Base-by-base conservation (phyloP, 1,140 invertebrate species). In the Diorhabda elongata region DNA sequence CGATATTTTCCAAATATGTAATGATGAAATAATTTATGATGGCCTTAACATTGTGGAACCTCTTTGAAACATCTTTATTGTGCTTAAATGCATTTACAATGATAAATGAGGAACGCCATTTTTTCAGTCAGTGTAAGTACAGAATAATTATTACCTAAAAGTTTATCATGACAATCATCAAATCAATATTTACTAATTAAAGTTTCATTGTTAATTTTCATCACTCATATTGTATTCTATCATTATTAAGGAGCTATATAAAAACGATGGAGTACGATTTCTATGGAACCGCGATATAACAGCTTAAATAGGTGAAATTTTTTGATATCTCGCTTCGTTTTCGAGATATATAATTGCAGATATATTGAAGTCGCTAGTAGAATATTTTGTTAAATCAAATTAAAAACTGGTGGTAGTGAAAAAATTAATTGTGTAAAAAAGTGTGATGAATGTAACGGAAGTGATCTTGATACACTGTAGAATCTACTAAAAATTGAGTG, bases 51-150 rank as follows among this genome's bases (percentile, higher is more conserved):
- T 57, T 65, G 42, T 65, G 64, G 64, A 65, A 65, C 56, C 42
- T 65, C 2, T 65, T 65, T n/a, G 64, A 65, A 42, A 65, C 64
- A 43, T 65, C 64, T 58, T 65, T 65, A 45, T 58, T 65, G 42
- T 65, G 64, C 44, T 57, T 65, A 5, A 65, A 65, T 58, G 64
- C 64, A 41, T 65, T 65, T 43, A 65, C 64, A 4, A 65, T 65
- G 11, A 58, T 65, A 56, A 56, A 65, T 5, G 64, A 65, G n/a
- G 64, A 58, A 9, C 44, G 64, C 8, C 11, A 5, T 5, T 62
- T 62, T 8, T 44, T 44, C 41, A 41, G 58, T 42, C 42, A 65
- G 58, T 65, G 64, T 65, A 65, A 65, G 64, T 65, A 65, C 8
- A n/a, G 43, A 59, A 11, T 5, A 11, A 11, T 6, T 5, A 5